These are phyloP conservation scores for Stenopsyche tienmushanensis DNA, from an alignment of 1,140 invertebrate species.

Conservation along the genomic window DNA sequence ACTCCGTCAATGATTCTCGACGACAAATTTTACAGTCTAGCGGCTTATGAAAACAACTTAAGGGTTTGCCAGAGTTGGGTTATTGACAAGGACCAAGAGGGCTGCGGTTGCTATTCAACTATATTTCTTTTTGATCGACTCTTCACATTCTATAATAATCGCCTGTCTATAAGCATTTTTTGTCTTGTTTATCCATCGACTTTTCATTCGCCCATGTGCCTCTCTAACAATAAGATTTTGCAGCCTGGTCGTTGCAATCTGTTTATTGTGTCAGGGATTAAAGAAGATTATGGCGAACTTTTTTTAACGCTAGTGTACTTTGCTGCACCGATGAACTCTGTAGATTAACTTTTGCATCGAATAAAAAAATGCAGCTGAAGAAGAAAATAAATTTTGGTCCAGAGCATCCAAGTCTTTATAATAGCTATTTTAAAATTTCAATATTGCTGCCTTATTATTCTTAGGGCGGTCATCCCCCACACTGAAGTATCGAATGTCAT, in stretches of 20 bases:
- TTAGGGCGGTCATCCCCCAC: too few relatives aligned
- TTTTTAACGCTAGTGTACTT: constrained; percentile 19
- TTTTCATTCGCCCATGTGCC: constrained; percentile 5
- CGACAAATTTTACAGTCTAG: constrained; percentile 36
- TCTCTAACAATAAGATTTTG: constrained; percentile 17
- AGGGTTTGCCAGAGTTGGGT: not conserved
- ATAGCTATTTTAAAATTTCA: too few relatives aligned
- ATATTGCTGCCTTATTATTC: too few relatives aligned
- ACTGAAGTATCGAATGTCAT: too few relatives aligned
- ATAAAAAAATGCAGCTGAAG: too few relatives aligned
- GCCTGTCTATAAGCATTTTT: constrained; percentile 11
- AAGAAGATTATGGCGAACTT: constrained; percentile 33
- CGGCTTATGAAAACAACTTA: constrained; percentile 34
- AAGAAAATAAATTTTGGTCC: too few relatives aligned
- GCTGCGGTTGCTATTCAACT: constrained; percentile 8
- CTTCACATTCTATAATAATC: not conserved
- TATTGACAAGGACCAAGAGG: constrained; percentile 4
- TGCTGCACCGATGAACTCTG: constrained; percentile 27
- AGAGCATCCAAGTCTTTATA: too few relatives aligned
- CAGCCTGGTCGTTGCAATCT: not conserved
- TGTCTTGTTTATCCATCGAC: constrained; percentile 17
- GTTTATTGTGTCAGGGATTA: constrained; percentile 30
- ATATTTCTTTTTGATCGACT: not conserved
- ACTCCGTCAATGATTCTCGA: constrained; percentile 20
- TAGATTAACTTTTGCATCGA: constrained; percentile 23